Base-by-base conservation (phyloP, 1,140 invertebrate species). In the Hormaphis cornu region DNA sequence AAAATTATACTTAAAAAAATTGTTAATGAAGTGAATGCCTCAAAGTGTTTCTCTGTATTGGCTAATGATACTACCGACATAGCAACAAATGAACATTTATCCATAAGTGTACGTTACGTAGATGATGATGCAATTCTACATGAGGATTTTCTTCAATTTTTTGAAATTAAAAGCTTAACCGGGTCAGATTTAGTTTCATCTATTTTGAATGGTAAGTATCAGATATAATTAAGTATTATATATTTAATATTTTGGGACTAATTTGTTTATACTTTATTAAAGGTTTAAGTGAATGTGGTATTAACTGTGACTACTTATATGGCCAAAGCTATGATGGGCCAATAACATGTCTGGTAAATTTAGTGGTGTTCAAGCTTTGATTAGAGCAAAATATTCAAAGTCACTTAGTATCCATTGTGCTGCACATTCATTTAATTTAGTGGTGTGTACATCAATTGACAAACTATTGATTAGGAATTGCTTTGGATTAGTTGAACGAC, bases 251-350 rank as follows among this genome's bases (percentile, higher is more conserved):
- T 33, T 33, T 33, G 9, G 9, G 4, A 4, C 9, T 33, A 33
- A 33, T 33, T 5, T 33, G 9, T 5, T 33, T 33, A 5, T 5
- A 33, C 9, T 33, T 33, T 9, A 5, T 33, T 4, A 33, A 33
- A 33, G 30, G 30, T 33, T 4, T 74, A 52, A 70, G 44, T 35
- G 63, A 48, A 40, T 59, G 70, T 24, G 69, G 72, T 6, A 33
- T 74, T 48, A 46, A 74, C 9, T 22, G 69, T 70, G 59, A 72
- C 10, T 33, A 61, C 33, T 37, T 74, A 28, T 40, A 70, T 54
- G 73, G 72, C 0, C 74, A 74, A 72, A 73, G 71, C 12, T 76
- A 75, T 73, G 75, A 75, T 72, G 72, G 73, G 20, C 71, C 40
- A 33, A 71, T 71, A 69, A 69, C 14, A 75, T 76, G 71, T 69